Base-by-base conservation (phyloP, 2,888 invertebrate species). In the Eucera pruinosa region DNA sequence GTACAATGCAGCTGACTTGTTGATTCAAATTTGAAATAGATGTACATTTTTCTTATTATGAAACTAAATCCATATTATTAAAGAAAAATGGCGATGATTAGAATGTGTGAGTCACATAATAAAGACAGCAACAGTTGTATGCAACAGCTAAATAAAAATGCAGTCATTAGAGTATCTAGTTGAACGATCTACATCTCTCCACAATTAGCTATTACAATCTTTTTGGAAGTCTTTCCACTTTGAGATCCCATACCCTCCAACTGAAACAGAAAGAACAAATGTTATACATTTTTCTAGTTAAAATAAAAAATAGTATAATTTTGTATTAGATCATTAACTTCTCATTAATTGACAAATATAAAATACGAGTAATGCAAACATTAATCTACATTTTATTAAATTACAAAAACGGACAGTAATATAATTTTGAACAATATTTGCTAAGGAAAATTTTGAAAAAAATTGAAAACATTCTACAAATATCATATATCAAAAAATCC, bases 141-240 rank as follows among this genome's bases (percentile, higher is more conserved):
- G 85, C 82, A 89, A 90, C 83, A 83, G 80, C 84, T 89, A 84
- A 87, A 88, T 73, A 80, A 86, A 87, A 90, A 89, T 90, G 89
- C 88, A 89, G 82, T 87, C 81, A 84, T 78, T 81, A 81, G 75
- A 81, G 81, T 81, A 78, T 80, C 84, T 82, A 85, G 78, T 82
- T 60, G 60, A 78, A 76, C 58, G 39, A 79, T 88, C 86, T 89
- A 95, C 91, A 98, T 94, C 94, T 98, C 97, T 92, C 98, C 98
- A 93, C 95, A 96, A 89, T 98, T 96, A 78, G 95, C 94, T 82
- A 98, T 95, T 75, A 95, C 93, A 90, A 98, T 96, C 93, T 96
- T 97, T 93, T 97, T 97, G 77, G 94, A 94, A 80, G 98, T 96
- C 92, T 97, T 97, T 81, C 98, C 98, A 87, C 95, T 96, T 89